Conservation (phyloP, 2,888 invertebrate species). For the Mythimna loreyi region DNA sequence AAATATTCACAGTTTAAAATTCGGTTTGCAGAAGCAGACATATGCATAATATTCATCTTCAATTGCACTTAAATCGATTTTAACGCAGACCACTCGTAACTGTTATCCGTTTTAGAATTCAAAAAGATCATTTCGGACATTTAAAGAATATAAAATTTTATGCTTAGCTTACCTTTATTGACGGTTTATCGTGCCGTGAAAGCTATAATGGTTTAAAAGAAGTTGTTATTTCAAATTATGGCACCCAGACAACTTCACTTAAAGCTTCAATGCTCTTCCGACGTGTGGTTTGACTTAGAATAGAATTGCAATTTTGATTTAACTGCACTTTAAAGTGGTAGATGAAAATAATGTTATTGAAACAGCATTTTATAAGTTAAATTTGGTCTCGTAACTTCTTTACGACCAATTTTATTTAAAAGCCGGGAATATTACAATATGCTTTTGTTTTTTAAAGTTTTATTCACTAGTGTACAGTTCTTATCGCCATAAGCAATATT, state of each 20-base stretch:
- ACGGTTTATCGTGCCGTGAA: constrained; percentile 13
- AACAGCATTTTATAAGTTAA: background rate
- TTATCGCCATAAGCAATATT: no score
- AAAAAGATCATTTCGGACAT: constrained; percentile 36
- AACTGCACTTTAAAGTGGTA: background rate
- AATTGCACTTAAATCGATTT: constrained; percentile 38
- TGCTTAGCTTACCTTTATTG: constrained; percentile 37
- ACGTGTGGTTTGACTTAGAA: background rate
- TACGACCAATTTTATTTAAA: background rate
- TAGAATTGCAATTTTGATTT: background rate
- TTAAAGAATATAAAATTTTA: constrained; percentile 44
- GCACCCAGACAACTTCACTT: background rate
- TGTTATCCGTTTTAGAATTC: constrained; percentile 32
- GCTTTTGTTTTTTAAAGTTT: no score
- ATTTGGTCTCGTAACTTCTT: background rate
- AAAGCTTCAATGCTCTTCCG: background rate
- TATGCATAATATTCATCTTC: constrained; percentile 26
- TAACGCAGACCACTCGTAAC: constrained; percentile 3
- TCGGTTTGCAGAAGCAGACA: background rate
- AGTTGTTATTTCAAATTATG: constrained; percentile 3
- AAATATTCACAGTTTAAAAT: background rate
- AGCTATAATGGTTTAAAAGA: constrained; percentile 12
- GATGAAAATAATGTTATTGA: no score
- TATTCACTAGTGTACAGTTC: no score
- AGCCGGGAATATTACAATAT: no score